phyloP scores from a whole-genome alignment of 2,888 invertebrate species.

The Theretra japonica region DNA sequence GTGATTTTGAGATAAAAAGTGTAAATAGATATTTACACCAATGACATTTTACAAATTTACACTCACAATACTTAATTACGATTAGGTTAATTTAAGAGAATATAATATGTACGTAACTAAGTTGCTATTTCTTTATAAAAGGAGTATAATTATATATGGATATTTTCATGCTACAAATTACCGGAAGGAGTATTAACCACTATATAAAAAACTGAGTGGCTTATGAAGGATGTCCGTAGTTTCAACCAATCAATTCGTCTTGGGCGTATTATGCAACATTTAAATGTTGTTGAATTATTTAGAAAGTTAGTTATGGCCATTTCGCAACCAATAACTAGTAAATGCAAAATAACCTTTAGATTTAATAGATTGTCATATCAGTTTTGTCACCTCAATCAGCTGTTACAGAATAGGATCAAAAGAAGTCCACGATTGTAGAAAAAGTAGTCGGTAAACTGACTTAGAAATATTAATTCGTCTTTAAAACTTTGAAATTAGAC shows the following conservation, averaged over 20 bases:
- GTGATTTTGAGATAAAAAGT: too few species aligned
- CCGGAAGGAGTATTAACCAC: neutral
- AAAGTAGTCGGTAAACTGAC: too few species aligned
- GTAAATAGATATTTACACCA: too few species aligned
- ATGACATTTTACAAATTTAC: too few species aligned
- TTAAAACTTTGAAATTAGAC: too few species aligned
- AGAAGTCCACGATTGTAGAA: too few species aligned
- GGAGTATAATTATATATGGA: neutral
- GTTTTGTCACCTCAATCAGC: neutral
- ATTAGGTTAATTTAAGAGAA: too few species aligned
- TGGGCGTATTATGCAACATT: neutral
- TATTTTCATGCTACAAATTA: neutral
- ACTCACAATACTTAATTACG: too few species aligned
- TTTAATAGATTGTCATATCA: conserved; percentile 8
- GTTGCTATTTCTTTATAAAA: neutral
- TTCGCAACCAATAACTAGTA: conserved; percentile 12
- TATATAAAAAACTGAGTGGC: neutral
- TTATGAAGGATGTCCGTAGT: neutral
- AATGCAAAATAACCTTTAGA: conserved; percentile 16
- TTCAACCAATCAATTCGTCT: neutral
- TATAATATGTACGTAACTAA: too few species aligned
- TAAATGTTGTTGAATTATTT: conserved; percentile 17
- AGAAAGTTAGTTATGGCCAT: conserved; percentile 20
- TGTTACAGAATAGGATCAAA: neutral
- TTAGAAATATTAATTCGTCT: too few species aligned